Conservation (phyloP, 2,797 vertebrate genomes). For the Betta splendens region DNA sequence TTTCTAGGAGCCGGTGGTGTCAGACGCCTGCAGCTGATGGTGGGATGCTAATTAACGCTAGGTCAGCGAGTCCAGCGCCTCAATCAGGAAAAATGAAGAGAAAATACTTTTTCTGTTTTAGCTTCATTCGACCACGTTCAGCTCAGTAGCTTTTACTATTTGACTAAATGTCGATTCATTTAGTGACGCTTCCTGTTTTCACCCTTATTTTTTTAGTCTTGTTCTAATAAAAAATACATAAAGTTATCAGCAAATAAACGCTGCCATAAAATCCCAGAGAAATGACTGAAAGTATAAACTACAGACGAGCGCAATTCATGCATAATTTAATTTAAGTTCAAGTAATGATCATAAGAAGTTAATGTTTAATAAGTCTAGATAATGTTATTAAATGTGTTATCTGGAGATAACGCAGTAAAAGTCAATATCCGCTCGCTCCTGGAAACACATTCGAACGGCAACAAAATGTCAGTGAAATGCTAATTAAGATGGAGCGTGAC, state of each 20-base stretch:
- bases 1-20: background rate
- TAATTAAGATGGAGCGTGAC: slow-evolving; percentile 27
- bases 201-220: background rate
- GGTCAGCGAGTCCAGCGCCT: background rate
- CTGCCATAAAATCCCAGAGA: background rate
- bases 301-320: background rate
- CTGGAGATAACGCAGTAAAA: slow-evolving; percentile 11
- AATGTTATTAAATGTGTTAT: slow-evolving; percentile 15
- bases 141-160: too few relatives aligned
- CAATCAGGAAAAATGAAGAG: background rate
- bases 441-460: slow-evolving; percentile 11
- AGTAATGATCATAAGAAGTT: slow-evolving; percentile 4
- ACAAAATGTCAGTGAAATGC: slow-evolving; percentile 56
- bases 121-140: too few relatives aligned
- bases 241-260: background rate
- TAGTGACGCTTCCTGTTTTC: too few relatives aligned
- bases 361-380: slow-evolving; percentile 7
- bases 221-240: background rate
- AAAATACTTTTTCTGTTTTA: too few relatives aligned
- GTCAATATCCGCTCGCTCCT: slow-evolving; percentile 17
- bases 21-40: background rate
- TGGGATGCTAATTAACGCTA: background rate
- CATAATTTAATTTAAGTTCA: background rate
- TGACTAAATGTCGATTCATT: too few relatives aligned
- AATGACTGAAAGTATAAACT: background rate